Evolutionary conservation across 2,113 vertebrate species (phyloP).

Genomic region (Numida meleagris): DNA sequence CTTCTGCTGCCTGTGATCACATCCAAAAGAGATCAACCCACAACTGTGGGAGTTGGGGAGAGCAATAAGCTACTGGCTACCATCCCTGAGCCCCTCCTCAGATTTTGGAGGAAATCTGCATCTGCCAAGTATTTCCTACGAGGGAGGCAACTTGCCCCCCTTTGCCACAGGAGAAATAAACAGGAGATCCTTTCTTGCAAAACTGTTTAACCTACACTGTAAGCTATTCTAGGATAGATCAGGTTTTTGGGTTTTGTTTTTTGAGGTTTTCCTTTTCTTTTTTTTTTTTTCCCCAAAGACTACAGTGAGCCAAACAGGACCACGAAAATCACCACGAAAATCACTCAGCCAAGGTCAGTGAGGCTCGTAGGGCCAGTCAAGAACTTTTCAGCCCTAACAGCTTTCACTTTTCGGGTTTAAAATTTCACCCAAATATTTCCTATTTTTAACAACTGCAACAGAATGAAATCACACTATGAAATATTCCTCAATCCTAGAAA

Average conservation of each 20-base stretch:
- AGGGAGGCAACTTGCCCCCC: not conserved
- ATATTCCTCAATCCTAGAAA: not conserved
- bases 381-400: not conserved
- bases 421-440: not conserved
- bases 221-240: not conserved
- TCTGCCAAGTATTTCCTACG: not conserved
- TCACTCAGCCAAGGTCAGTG: not conserved
- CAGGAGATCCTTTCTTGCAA: not conserved
- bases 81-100: not conserved
- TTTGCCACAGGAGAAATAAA: not conserved
- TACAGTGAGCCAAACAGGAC: not conserved
- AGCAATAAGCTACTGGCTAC: not conserved
- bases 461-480: not conserved
- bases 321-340: not conserved
- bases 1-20: not conserved
- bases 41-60: accelerated
- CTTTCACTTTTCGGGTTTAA: not conserved
- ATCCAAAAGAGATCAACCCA: accelerated
- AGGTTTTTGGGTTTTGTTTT: no score
- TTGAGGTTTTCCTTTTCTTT: no score
- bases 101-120: not conserved
- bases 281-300: not conserved
- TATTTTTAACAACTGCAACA: not conserved
- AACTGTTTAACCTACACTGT: not conserved
- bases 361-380: not conserved